Base-by-base conservation (phyloP, 2,888 invertebrate species). In the Entomobrya multifasciata region DNA sequence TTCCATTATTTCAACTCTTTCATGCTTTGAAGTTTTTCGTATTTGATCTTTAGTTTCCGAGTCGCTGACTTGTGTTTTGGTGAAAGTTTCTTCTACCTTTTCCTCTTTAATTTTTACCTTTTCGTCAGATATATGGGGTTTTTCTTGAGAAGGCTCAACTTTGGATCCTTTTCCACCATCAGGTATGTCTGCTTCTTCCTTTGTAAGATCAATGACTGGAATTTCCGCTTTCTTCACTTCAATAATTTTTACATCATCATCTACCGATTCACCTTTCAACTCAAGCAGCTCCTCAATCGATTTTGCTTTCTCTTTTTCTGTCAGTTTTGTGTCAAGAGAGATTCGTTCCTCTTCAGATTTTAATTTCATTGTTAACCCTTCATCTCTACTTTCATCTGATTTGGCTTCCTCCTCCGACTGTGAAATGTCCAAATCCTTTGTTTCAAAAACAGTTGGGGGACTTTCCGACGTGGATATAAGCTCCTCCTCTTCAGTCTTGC, bases 201-300 rank as follows among this genome's bases (percentile, higher is more conserved):
- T 17, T 3, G 86, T 74, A 6, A 65, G 22, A 20, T 67, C 82
- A 57, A 79, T 72, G 0, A 78, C 76, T 44, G 72, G 67, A 70
- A 67, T 76, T 41, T 82, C 49, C 13, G 70, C 65, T 25, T 62
- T 67, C 76, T 77, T 81, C 20, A 15, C 77, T 36, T 30, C 82
- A 74, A 78, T 49, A 11, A 65, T 57, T 17, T 78, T 36, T 44
- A 91, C 90, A 65, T 90, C 89, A 84, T 87, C 89, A 15, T 92
- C 92, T 27, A 91, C 90, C 74, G 96, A 96, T 93, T 95, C 95
- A 91, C 95, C 95, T 89, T 96, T 95, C 90, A 96, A 93, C 92
- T 96, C 96, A n/a, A 95, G 95, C 41, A 96, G 96, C 74, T 95
- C 95, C 88, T 95, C 94, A 91, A 95, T 95, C 13, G 88, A 87